phyloP scores from a whole-genome alignment of 2,888 invertebrate genomes.

The Myathropa florea region DNA sequence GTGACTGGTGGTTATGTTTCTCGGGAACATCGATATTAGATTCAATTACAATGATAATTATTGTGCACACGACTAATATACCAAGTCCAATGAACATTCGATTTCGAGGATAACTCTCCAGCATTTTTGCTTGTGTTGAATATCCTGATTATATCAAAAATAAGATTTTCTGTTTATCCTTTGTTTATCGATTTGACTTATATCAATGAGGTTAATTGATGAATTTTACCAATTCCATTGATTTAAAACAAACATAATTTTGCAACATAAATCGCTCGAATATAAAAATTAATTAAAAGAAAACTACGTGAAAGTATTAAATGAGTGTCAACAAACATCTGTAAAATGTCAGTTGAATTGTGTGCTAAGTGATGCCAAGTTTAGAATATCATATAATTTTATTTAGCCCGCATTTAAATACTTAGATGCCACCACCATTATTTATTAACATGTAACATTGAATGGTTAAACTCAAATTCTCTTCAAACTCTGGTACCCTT shows the following conservation, averaged over 20 bases:
- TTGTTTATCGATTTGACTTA: background rate
- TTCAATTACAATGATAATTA: conserved; percentile 90
- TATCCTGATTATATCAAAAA: background rate
- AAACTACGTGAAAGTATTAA: conserved; percentile 10
- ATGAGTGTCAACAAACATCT: conserved; percentile 51
- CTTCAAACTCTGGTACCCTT: too few relatives aligned
- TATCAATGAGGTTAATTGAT: background rate
- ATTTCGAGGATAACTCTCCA: conserved; percentile 91
- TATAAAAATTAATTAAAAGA: conserved; percentile 4
- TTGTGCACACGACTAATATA: conserved; percentile 89
- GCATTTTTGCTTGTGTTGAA: conserved; percentile 82
- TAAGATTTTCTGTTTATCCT: background rate
- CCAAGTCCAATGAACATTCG: conserved; percentile 91
- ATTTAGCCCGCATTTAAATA: too few relatives aligned
- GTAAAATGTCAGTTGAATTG: conserved; percentile 20
- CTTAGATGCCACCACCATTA: too few relatives aligned
- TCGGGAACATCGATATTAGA: conserved; percentile 82
- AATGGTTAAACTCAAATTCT: too few relatives aligned
- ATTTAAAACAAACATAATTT: conserved; percentile 2
- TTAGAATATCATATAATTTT: too few relatives aligned
- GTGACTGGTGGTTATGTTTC: conserved; percentile 72
- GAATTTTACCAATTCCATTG: background rate
- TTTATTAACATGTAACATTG: too few relatives aligned
- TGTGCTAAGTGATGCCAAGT: conserved; percentile 44
- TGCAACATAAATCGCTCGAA: conserved; percentile 2